Conservation (phyloP, 2,888 invertebrate species). For the Orthosia gothica region DNA sequence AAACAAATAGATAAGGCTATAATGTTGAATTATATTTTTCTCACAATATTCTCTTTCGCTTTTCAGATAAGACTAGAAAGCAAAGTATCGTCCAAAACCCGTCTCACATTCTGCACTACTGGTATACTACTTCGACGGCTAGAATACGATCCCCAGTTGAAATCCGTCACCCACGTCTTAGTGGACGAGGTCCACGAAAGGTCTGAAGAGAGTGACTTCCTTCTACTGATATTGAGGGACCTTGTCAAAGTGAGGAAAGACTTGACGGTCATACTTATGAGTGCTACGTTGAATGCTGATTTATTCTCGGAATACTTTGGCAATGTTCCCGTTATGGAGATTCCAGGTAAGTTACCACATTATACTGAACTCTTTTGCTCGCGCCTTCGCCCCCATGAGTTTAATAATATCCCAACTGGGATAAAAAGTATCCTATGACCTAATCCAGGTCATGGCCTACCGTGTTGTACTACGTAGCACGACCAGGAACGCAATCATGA, state of each 20-base stretch:
- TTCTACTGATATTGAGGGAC: conserved; percentile 95
- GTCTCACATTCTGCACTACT: conserved; percentile 98
- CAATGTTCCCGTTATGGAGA: conserved; percentile 95
- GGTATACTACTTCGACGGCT: conserved; percentile 97
- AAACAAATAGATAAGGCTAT: no score
- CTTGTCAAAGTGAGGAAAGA: conserved; percentile 94
- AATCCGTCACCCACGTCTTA: conserved; percentile 95
- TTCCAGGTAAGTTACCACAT: conserved; percentile 91
- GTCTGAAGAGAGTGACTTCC: conserved; percentile 97
- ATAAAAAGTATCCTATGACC: no score
- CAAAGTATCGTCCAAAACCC: conserved; percentile 94
- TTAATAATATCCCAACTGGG: no score
- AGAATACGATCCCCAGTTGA: conserved; percentile 94
- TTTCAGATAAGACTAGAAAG: conserved; percentile 95
- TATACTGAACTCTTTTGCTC: no score
- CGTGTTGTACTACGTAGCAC: no score
- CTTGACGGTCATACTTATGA: conserved; percentile 97
- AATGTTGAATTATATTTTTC: no score
- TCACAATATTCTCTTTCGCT: no score
- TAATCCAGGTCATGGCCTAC: no score
- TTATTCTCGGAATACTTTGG: conserved; percentile 97
- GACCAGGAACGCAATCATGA: no score
- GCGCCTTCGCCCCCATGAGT: no score
- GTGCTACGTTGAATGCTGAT: conserved; percentile 97
- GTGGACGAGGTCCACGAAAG: conserved; percentile 99